These are phyloP conservation scores for Aplysia californica DNA, from an alignment of 1,140 invertebrate genomes.

Conservation along the genomic window DNA sequence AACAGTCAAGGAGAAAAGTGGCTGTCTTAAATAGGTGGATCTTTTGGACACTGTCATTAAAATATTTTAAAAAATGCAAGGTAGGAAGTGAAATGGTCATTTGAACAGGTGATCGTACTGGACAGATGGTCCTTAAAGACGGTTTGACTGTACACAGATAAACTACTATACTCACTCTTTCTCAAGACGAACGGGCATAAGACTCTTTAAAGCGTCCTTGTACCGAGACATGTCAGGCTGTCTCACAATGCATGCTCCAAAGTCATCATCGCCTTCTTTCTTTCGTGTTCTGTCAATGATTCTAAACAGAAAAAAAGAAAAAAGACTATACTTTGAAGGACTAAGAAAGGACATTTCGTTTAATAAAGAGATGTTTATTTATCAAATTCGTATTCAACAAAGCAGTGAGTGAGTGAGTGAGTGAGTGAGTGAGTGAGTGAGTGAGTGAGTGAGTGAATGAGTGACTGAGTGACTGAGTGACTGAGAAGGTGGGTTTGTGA, in stretches of 20 bases:
- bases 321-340: too few relatives aligned
- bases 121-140: not conserved
- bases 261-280: not conserved
- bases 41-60: too few relatives aligned
- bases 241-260: not conserved
- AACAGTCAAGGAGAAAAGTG: too few relatives aligned
- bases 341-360: too few relatives aligned
- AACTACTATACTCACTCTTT: constrained; percentile 1
- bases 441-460: too few relatives aligned
- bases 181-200: not conserved
- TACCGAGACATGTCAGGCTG: not conserved
- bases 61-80: too few relatives aligned
- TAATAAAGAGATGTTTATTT: too few relatives aligned
- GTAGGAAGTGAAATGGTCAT: too few relatives aligned
- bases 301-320: not conserved
- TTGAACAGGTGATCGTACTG: too few relatives aligned
- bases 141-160: not conserved
- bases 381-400: not conserved
- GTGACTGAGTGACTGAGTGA: not conserved
- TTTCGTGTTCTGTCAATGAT: not conserved
- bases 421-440: not conserved
- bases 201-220: not conserved
- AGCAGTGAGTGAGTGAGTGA: not conserved
- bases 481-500: too few relatives aligned
- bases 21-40: too few relatives aligned